Base-by-base conservation (phyloP, 2,113 vertebrate species). In the Tetrao urogallus region DNA sequence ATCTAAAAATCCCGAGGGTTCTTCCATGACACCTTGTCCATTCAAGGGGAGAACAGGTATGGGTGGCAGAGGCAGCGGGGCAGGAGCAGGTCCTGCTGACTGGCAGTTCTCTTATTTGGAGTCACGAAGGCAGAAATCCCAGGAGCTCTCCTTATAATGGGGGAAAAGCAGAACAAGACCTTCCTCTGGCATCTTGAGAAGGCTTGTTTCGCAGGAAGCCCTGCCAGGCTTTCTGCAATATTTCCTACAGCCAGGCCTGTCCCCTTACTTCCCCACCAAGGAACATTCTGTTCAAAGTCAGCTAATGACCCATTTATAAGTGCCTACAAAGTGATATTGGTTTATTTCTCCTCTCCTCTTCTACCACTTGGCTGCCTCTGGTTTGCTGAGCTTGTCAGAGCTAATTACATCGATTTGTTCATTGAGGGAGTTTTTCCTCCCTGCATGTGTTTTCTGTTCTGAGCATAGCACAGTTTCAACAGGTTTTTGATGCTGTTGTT, bases 391-490 rank as follows among this genome's bases (percentile, higher is more conserved):
- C 48, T 57, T 54, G 61, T 92, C 76, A 57, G n/a, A 43, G 27
- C 69, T 78, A 75, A 92, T 92, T 83, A 78, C 5, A 1, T 13
- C 5, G 79, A 40, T 54, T 94, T 89, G 60, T 56, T 69, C 16
- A 6, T 40, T 30, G 52, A 72, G 43, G 70, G 88, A 72, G 50
- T 74, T 91, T 92, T 45, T 71, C 56, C 48, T 90, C 79, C 57
- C 66, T 27, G 77, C 94, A 86, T 95, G 79, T 94, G 95, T 83
- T 94, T 93, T 96, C 70, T 89, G 82, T 93, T 94, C 50, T 16
- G 73, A 78, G 66, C 89, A 92, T 36, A 86, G 86, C 85, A 58
- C 36, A 15, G 57, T 82, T 96, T 84, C 94, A 92, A 34, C 86
- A 81, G 92, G 90, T 90, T 96, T 92, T 86, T 90, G 91, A 89